A percentile compares a stretch with the other conserved stretches of the same genome.
These are phyloP conservation scores for Anser cygnoides DNA, from an alignment of 2,113 vertebrate genomes.

Conservation along the genomic window DNA sequence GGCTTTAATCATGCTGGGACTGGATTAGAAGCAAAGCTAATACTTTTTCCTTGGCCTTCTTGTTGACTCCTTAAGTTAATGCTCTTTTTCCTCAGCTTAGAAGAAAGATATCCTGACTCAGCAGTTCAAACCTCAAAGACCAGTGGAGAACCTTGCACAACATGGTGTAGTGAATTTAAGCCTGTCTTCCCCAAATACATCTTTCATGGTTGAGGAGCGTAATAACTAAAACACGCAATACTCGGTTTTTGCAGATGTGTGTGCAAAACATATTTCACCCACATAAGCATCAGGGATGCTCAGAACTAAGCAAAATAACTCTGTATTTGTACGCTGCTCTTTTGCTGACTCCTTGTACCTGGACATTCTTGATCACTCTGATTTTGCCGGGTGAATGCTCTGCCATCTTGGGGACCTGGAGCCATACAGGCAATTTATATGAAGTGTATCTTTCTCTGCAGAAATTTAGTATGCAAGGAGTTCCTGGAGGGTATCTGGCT, in stretches of 20 bases:
- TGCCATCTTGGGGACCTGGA: rapidly evolving
- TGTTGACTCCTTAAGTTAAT: background rate
- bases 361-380: rapidly evolving
- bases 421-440: background rate
- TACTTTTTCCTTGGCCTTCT: background rate
- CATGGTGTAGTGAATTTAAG: background rate
- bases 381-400: background rate
- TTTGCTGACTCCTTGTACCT: background rate
- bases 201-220: background rate
- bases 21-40: background rate
- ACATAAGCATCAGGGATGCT: background rate
- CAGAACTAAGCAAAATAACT: background rate
- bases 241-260: background rate
- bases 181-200: background rate
- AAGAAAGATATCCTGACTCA: background rate
- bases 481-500: background rate
- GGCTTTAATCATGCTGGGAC: background rate
- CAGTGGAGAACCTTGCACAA: background rate
- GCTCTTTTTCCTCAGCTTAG: background rate
- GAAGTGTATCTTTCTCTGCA: background rate
- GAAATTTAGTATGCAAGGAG: background rate
- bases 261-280: background rate
- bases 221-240: rapidly evolving
- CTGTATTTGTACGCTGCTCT: rapidly evolving
- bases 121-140: background rate